Conservation (phyloP, 2,797 vertebrate species). For the Aphelocoma californica region DNA sequence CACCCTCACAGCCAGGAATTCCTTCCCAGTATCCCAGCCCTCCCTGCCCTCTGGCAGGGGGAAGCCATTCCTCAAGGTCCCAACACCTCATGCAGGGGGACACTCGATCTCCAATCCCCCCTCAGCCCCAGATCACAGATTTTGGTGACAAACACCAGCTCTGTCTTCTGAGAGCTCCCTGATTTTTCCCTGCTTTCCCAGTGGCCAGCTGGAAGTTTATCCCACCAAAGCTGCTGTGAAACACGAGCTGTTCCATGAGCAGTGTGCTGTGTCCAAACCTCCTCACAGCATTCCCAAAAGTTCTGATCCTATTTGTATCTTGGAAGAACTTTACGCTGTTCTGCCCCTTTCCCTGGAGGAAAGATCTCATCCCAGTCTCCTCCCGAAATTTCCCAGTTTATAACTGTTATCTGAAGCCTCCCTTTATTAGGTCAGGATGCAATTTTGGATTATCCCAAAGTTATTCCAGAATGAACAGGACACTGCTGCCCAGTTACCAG, state of each 20-base stretch:
- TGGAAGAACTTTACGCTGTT: neutral
- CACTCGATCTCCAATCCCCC: neutral
- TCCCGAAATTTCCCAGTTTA: neutral
- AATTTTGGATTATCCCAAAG: neutral
- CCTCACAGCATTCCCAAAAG: neutral
- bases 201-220: neutral
- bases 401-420: neutral
- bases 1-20: neutral
- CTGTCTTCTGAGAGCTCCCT: neutral
- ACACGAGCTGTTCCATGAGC: neutral
- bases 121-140: neutral
- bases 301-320: neutral
- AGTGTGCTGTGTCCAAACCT: neutral
- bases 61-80: neutral
- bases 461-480: neutral
- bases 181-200: neutral
- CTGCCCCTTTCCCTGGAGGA: slow-evolving; percentile 7
- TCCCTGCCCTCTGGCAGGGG: neutral
- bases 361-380: slow-evolving; percentile 26
- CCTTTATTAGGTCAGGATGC: neutral
- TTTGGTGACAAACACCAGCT: neutral
- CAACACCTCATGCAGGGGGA: neutral
- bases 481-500: neutral
- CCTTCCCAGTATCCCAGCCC: neutral
- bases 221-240: neutral